Conservation (phyloP, 2,113 vertebrate genomes). For the Edolisoma coerulescens region DNA sequence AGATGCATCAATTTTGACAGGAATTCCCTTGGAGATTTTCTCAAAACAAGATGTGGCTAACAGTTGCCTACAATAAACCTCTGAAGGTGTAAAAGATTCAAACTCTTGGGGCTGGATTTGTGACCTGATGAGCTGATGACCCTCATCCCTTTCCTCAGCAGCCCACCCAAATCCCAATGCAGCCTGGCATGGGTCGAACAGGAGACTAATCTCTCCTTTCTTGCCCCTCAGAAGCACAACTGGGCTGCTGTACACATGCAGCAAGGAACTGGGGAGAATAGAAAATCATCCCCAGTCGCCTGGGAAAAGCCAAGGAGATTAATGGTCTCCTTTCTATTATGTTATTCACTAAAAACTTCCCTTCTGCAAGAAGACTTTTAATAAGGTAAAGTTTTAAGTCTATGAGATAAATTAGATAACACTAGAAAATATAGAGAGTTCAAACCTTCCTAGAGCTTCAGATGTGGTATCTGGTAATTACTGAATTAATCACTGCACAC, state of each 20-base stretch:
- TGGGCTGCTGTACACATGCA: not conserved
- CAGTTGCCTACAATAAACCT: not conserved
- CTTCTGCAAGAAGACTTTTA: not conserved
- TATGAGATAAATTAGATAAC: not conserved
- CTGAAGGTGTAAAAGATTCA: not conserved
- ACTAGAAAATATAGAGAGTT: not conserved
- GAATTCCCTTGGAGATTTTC: not conserved
- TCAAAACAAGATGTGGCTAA: not conserved
- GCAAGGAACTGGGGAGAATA: accelerated
- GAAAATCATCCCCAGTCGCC: not conserved
- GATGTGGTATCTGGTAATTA: not conserved
- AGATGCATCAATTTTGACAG: not conserved
- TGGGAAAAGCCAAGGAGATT: not conserved
- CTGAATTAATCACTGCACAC: not conserved
- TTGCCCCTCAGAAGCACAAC: not conserved
- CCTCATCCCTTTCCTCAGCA: not conserved
- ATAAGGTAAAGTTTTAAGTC: not conserved
- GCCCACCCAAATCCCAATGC: not conserved
- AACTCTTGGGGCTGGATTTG: not conserved
- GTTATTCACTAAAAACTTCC: not conserved
- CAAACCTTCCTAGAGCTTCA: not conserved
- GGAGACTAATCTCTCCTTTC: not conserved
- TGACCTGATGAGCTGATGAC: not conserved
- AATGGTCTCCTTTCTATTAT: not conserved
- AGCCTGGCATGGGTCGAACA: not conserved